Conservation (phyloP, 1,140 invertebrate genomes). For the Diorhabda carinulata region DNA sequence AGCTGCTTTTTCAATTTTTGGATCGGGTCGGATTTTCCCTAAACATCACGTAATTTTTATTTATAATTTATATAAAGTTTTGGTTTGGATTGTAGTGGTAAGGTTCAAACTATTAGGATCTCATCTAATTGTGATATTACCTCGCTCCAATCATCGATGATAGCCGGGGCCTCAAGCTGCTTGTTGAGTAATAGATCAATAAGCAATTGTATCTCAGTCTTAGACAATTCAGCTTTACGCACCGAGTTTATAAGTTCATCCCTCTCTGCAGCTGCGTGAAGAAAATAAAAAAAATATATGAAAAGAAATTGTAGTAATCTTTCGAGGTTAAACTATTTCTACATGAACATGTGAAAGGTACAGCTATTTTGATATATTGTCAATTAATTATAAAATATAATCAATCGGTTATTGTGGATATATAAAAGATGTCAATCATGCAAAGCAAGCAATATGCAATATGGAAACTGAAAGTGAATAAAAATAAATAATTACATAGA, state of each 20-base stretch:
- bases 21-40: constrained; percentile 78
- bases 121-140: constrained; percentile 44
- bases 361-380: too few species aligned
- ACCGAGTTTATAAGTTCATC: constrained; percentile 64
- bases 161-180: constrained; percentile 69
- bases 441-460: too few species aligned
- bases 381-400: too few species aligned
- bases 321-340: too few species aligned
- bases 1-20: constrained; percentile 82
- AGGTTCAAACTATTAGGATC: too few species aligned
- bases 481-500: too few species aligned
- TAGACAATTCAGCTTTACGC: constrained; percentile 72
- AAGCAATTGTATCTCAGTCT: constrained; percentile 80
- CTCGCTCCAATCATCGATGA: constrained; percentile 82
- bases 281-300: constrained; percentile 17
- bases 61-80: neutral
- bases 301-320: neutral
- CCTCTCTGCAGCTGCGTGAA: constrained; percentile 54
- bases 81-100: neutral
- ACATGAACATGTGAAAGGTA: too few species aligned
- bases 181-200: constrained; percentile 86
- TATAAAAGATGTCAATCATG: too few species aligned
- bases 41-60: constrained; percentile 24
- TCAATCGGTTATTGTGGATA: too few species aligned
- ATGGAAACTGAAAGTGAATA: too few species aligned